These are phyloP conservation scores for Mesembrinibis cayennensis DNA, from an alignment of 2,113 vertebrate genomes.

Conservation along the genomic window DNA sequence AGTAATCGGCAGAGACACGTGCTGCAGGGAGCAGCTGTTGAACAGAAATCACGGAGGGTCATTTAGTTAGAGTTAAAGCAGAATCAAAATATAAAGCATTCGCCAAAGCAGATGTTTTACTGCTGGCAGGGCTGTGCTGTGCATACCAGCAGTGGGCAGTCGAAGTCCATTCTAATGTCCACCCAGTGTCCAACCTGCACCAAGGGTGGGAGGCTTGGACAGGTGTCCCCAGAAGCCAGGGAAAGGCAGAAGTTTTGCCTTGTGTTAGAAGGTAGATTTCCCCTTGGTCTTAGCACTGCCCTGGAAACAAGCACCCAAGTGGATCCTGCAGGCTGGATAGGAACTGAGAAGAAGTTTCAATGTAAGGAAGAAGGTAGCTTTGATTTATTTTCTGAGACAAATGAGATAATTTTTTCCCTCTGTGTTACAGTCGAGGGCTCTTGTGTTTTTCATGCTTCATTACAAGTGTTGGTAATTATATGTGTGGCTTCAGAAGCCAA, in stretches of 20 bases:
- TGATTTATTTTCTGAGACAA: neutral
- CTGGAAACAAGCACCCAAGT: neutral
- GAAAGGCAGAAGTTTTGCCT: neutral
- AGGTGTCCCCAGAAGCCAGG: neutral
- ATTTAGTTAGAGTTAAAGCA: neutral
- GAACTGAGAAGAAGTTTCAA: neutral
- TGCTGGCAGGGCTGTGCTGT: neutral
- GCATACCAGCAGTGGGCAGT: constrained; percentile 29
- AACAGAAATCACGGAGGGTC: neutral
- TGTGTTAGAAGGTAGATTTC: neutral
- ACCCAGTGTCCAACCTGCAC: too few species aligned
- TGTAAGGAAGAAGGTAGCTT: neutral
- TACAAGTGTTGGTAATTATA: constrained; percentile 69
- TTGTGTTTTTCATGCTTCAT: constrained; percentile 65
- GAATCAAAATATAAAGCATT: neutral
- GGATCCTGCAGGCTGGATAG: neutral
- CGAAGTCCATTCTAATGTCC: neutral
- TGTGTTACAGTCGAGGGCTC: neutral
- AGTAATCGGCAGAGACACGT: neutral
- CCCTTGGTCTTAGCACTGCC: neutral
- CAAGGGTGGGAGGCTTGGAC: neutral
- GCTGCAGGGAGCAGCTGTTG: neutral
- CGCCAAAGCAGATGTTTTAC: neutral
- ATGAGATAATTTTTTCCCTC: constrained; percentile 1
- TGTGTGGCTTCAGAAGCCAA: constrained; percentile 59